A percentile compares a stretch with the other conserved stretches of the same genome.
Conservation (phyloP, 2,888 invertebrate species). For the Parnassius apollo region DNA sequence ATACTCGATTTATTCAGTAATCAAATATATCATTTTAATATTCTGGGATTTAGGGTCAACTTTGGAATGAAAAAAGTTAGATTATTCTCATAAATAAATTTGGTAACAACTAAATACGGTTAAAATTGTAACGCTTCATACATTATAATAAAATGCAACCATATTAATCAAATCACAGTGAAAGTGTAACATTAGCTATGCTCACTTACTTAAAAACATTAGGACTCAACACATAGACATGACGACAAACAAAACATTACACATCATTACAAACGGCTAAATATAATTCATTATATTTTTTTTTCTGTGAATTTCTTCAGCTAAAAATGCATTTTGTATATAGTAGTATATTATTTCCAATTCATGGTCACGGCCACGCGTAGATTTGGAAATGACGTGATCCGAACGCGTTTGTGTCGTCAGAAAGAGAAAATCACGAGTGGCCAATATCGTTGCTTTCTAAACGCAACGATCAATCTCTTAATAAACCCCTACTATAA, state of each 20-base stretch:
- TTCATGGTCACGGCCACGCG: conserved; percentile 15
- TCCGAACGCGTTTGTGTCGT: not conserved
- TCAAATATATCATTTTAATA: conserved; percentile 17
- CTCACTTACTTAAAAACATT: conserved; percentile 72
- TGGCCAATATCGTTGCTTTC: conserved; percentile 25
- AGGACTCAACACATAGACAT: conserved; percentile 64
- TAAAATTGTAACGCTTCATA: conserved; percentile 45
- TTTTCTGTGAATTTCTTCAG: conserved; percentile 48
- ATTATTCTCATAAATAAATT: too few relatives aligned
- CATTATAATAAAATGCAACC: conserved; percentile 65
- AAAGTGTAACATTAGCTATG: conserved; percentile 70
- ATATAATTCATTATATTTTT: conserved; percentile 41
- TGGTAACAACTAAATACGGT: conserved; percentile 15
- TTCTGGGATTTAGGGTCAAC: too few relatives aligned
- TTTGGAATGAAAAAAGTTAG: too few relatives aligned
- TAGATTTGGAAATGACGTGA: conserved; percentile 12
- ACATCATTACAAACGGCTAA: conserved; percentile 54
- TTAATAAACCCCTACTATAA: conserved; percentile 72
- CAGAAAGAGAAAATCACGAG: conserved; percentile 6
- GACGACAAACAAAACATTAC: conserved; percentile 59
- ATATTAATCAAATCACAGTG: conserved; percentile 76
- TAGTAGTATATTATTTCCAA: conserved; percentile 9
- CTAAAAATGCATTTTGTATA: conserved; percentile 20
- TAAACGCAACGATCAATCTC: conserved; percentile 46
- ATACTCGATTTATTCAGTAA: conserved; percentile 36